Conservation (phyloP, 2,113 vertebrate genomes). For the Ictalurus punctatus region DNA sequence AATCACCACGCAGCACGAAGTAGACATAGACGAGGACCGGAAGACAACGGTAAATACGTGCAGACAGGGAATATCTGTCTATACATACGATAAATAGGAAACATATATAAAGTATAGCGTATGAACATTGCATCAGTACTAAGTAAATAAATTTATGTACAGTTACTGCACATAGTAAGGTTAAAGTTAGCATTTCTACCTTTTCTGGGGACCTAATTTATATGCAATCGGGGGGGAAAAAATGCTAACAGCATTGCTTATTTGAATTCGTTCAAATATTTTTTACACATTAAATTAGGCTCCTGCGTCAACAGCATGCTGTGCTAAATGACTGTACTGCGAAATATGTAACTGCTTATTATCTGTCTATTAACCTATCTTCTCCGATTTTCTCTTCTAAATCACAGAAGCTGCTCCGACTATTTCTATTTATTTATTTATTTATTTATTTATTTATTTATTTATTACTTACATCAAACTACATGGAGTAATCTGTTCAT, state of each 20-base stretch:
- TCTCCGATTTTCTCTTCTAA: background rate
- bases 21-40: too few relatives aligned
- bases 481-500: background rate
- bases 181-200: background rate
- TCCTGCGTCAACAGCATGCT: background rate
- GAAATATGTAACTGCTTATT: background rate
- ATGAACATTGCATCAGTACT: too few relatives aligned
- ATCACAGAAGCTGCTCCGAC: background rate
- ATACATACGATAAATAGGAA: too few relatives aligned
- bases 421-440: background rate
- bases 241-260: background rate
- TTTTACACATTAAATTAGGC: background rate
- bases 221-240: background rate
- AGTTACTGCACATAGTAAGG: too few relatives aligned
- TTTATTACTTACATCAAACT: too few relatives aligned
- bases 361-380: background rate
- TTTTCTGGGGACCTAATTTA: background rate
- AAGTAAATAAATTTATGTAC: too few relatives aligned
- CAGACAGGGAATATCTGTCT: too few relatives aligned
- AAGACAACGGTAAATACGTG: too few relatives aligned
- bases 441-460: too few relatives aligned
- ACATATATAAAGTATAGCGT: too few relatives aligned
- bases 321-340: background rate
- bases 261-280: background rate
- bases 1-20: too few relatives aligned